Base-by-base conservation (phyloP, 1,140 invertebrate genomes). In the Meloidogyne floridensis region DNA sequence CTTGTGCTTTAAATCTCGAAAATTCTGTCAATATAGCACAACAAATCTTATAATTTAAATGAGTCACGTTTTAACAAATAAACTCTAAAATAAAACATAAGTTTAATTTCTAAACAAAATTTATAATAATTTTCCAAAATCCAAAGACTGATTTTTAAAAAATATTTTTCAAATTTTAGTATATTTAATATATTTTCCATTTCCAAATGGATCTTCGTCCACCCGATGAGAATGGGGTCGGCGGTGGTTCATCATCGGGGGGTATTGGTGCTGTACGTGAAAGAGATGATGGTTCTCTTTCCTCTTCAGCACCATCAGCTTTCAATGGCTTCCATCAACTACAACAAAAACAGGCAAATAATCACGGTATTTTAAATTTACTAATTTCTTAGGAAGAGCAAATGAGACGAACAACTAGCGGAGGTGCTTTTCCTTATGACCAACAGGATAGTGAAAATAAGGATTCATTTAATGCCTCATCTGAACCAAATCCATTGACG, bases 241-340 rank as follows among this genome's bases (percentile, higher is more conserved):
- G 72, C n/a, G 18, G 18, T 47, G 51, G 42, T 74, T n/a, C 15
- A 18, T 74, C 72, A 18, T 73, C 72, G 15, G 4, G 13, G 5
- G 51, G 47, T 11, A 15, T 9, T 11, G 59, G 18, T 8, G 15
- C 77, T 32, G 56, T 59, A 15, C 56, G 56, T 59, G 15, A n/a
- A 65, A n/a, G 59, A 65, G 59, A 65, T 65, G 59, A 65, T 65
- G 59, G 59, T 65, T 72, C 54, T 11, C 72, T 42, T 71, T 79
- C 77, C 2, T 79, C 77, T 13, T 79, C 77, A 3, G 77, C 77
- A 18, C 77, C 77, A n/a, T 79, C 77, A 10, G 72, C 77, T 3
- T 79, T 79, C 11, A 79, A 71, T 72, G 53, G 56, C 11, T 79
- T 79, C 18, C 77, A 79, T 6, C 77, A 79, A 47, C 47, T 79